A percentile compares a stretch with the other conserved stretches of the same genome.
Evolutionary conservation across 1,140 invertebrate genomes (phyloP).

Genomic region (Listronotus oregonensis): DNA sequence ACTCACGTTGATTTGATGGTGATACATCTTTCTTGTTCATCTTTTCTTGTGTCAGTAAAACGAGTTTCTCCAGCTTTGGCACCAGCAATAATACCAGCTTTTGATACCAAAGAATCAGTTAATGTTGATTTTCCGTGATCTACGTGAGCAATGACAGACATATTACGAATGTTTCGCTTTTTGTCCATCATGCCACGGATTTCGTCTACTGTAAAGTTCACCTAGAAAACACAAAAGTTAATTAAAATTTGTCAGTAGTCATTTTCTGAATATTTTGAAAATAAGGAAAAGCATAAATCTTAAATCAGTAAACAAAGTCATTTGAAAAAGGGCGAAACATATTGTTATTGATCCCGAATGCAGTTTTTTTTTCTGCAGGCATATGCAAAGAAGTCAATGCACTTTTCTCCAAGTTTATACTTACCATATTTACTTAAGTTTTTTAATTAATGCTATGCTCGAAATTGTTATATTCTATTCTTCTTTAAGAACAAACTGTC

Average conservation of each 20-base stretch:
- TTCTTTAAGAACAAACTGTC: not conserved
- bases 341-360: constrained; percentile 7
- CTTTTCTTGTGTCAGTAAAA: constrained; percentile 99
- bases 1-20: constrained; percentile 99
- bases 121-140: constrained; percentile 99
- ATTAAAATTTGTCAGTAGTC: not conserved
- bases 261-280: too few relatives aligned
- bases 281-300: too few relatives aligned
- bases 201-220: constrained; percentile 99
- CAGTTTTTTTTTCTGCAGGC: constrained; percentile 10
- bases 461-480: too few relatives aligned
- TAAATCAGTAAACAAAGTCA: too few relatives aligned
- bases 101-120: constrained; percentile 98
- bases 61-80: constrained; percentile 98
- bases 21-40: constrained; percentile 99
- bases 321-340: not conserved
- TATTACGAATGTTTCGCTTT: constrained; percentile 99
- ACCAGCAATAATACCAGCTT: constrained; percentile 99
- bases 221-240: constrained; percentile 67
- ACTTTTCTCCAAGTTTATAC: constrained; percentile 23
- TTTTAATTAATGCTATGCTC: not conserved
- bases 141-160: constrained; percentile 99
- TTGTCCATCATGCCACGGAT: constrained; percentile 99
- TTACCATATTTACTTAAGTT: constrained; percentile 22
- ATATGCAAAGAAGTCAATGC: constrained; percentile 25